These are phyloP conservation scores for Melieria omissa DNA, from an alignment of 2,888 invertebrate species.

Conservation along the genomic window DNA sequence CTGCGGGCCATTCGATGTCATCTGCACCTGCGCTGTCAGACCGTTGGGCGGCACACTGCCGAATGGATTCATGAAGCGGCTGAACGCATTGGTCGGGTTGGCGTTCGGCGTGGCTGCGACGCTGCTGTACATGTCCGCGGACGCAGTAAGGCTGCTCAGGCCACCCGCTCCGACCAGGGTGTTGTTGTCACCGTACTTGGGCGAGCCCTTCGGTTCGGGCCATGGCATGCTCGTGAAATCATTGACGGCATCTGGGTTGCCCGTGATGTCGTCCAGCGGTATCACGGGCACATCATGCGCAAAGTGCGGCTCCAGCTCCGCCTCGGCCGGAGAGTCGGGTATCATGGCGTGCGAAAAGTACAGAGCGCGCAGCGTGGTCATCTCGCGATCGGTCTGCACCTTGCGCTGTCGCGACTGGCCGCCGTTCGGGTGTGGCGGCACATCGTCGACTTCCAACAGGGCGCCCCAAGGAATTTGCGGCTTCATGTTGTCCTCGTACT, in stretches of 20 bases:
- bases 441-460: conserved; percentile 76
- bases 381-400: conserved; percentile 88
- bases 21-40: conserved; percentile 36
- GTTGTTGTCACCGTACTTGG: conserved; percentile 63
- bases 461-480: conserved; percentile 82
- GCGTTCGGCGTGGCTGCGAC: conserved; percentile 28
- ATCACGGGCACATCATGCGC: conserved; percentile 83
- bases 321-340: conserved; percentile 88
- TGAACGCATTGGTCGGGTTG: conserved; percentile 55
- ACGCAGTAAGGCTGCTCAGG: conserved; percentile 38
- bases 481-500: conserved; percentile 81
- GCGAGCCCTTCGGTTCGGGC: conserved; percentile 84
- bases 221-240: conserved; percentile 82
- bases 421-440: conserved; percentile 76
- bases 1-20: conserved; percentile 20
- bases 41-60: conserved; percentile 40
- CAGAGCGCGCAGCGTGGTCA: conserved; percentile 82
- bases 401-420: conserved; percentile 87
- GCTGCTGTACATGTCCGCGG: conserved; percentile 42
- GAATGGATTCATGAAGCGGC: conserved; percentile 60
- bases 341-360: conserved; percentile 85
- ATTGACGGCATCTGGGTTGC: conserved; percentile 82
- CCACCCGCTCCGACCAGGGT: conserved; percentile 42
- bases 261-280: conserved; percentile 88
- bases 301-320: conserved; percentile 83